These are phyloP conservation scores for Cerastis rubricosa DNA, from an alignment of 2,888 invertebrate species.

Conservation along the genomic window DNA sequence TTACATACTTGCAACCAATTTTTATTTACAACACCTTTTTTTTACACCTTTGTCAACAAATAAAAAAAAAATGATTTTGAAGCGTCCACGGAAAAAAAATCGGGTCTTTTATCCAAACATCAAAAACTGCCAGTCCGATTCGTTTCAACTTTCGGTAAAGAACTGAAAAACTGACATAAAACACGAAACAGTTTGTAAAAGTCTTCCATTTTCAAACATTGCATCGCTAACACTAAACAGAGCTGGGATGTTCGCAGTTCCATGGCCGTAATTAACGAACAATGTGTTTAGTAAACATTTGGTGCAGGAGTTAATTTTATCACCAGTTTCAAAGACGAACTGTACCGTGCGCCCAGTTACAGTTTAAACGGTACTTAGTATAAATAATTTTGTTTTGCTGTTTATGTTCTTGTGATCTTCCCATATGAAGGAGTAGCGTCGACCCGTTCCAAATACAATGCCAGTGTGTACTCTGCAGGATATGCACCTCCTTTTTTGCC, in stretches of 20 bases:
- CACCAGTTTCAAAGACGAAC: conserved; percentile 48
- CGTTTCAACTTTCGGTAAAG: not conserved
- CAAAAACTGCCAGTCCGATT: not conserved
- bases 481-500: no score
- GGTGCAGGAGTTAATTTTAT: conserved; percentile 52
- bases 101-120: not conserved
- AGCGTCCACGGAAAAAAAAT: not conserved
- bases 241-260: conserved; percentile 20
- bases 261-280: conserved; percentile 34
- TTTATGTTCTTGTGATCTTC: conserved; percentile 7
- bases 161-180: conserved; percentile 13
- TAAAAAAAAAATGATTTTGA: not conserved
- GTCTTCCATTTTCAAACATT: conserved; percentile 15
- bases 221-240: conserved; percentile 36
- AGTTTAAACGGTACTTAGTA: conserved; percentile 23
- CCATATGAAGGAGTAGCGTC: not conserved
- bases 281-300: conserved; percentile 58
- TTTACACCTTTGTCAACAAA: not conserved
- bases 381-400: conserved; percentile 35
- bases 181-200: conserved; percentile 23
- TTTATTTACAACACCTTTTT: not conserved
- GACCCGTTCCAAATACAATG: no score
- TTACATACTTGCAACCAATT: no score
- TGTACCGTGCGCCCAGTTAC: not conserved
- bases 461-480: no score